These are phyloP conservation scores for Thyatira batis DNA, from an alignment of 2,888 invertebrate species.

Conservation along the genomic window DNA sequence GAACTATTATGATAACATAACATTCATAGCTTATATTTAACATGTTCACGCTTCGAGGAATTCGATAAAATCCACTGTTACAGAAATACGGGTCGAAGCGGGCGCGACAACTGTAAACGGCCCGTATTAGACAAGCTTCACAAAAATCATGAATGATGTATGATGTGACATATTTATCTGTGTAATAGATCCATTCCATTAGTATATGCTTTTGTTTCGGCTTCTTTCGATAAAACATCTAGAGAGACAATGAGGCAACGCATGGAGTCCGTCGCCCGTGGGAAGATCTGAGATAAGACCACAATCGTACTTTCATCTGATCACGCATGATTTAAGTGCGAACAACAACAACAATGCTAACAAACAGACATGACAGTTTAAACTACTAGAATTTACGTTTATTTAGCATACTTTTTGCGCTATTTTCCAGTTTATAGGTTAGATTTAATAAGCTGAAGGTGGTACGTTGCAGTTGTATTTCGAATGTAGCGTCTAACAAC, in stretches of 20 bases:
- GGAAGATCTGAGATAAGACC: slow-evolving; percentile 67
- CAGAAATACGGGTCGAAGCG: slow-evolving; percentile 1
- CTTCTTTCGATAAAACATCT: slow-evolving; percentile 49
- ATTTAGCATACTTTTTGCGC: slow-evolving; percentile 4
- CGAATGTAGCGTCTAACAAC: background rate
- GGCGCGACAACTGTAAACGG: background rate
- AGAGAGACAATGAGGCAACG: slow-evolving; percentile 47
- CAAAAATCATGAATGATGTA: slow-evolving; percentile 45
- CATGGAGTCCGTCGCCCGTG: slow-evolving; percentile 58
- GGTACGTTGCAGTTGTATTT: background rate
- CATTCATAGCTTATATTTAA: background rate
- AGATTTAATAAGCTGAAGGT: background rate
- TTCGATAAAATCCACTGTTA: background rate
- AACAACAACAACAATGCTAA: slow-evolving; percentile 61
- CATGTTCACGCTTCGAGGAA: background rate
- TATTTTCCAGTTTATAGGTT: slow-evolving; percentile 7
- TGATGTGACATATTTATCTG: slow-evolving; percentile 46
- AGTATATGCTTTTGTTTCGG: slow-evolving; percentile 51
- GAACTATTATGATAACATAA: background rate
- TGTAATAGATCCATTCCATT: slow-evolving; percentile 58
- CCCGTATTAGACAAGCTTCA: slow-evolving; percentile 4
- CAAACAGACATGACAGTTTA: slow-evolving; percentile 6
- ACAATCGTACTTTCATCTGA: slow-evolving; percentile 74
- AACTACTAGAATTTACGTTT: background rate
- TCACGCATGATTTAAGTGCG: slow-evolving; percentile 76